Conservation (phyloP, 2,113 vertebrate genomes). For the Prunella himalayana region DNA sequence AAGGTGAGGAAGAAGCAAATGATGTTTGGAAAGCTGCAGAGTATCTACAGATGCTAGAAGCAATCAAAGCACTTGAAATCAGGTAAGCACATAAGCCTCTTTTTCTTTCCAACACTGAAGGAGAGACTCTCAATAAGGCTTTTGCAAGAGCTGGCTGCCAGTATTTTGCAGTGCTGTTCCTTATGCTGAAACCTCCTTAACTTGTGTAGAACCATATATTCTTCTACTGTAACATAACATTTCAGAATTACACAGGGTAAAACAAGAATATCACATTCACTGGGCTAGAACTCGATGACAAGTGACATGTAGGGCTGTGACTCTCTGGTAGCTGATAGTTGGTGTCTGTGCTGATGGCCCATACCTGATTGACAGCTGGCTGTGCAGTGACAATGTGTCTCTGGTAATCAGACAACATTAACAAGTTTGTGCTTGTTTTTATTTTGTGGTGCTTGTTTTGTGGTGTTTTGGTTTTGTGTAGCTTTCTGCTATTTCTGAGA, state of each 20-base stretch:
- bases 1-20: slow-evolving; percentile 88
- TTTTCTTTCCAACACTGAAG: background rate
- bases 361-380: background rate
- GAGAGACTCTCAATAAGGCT: background rate
- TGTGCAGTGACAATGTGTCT: background rate
- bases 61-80: slow-evolving; percentile 92
- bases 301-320: background rate
- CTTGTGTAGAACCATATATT: background rate
- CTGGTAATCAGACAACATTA: background rate
- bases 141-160: background rate
- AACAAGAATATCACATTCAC: rapidly evolving
- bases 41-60: slow-evolving; percentile 97
- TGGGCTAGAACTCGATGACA: background rate
- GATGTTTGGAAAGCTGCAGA: slow-evolving; percentile 98
- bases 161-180: background rate
- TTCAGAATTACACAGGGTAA: background rate
- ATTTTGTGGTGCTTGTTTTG: background rate
- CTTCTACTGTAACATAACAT: background rate
- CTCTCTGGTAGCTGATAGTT: background rate
- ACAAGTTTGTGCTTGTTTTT: background rate
- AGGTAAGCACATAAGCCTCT: slow-evolving; percentile 64
- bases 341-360: background rate
- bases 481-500: background rate
- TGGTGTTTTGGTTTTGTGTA: background rate
- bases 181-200: background rate